These are phyloP conservation scores for Dreissena rostriformis DNA, from an alignment of 1,140 invertebrate species.

Conservation along the genomic window DNA sequence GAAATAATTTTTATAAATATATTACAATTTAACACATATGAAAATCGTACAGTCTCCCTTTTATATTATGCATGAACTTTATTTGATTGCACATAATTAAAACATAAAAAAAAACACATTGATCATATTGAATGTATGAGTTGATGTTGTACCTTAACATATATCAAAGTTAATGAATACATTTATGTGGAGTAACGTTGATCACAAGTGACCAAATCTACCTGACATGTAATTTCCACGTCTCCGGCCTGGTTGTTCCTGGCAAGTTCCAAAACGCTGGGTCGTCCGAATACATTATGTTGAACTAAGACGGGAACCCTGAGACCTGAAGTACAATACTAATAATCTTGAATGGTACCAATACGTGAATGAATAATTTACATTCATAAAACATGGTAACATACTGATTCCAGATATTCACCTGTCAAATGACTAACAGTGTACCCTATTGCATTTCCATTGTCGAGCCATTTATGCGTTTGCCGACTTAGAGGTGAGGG, in stretches of 20 bases:
- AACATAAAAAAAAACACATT: too few relatives aligned
- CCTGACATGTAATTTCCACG: neutral
- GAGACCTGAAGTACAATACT: neutral
- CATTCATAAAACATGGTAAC: neutral
- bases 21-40: too few relatives aligned
- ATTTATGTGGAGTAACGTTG: too few relatives aligned
- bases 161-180: too few relatives aligned
- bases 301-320: neutral
- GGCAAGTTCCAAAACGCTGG: neutral
- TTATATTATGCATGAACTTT: too few relatives aligned
- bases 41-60: too few relatives aligned
- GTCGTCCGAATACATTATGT: neutral
- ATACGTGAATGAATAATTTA: neutral
- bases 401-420: neutral
- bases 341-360: neutral
- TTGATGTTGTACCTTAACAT: too few relatives aligned
- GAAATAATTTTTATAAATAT: too few relatives aligned
- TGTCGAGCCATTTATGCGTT: constrained; percentile 13
- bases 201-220: too few relatives aligned
- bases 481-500: constrained; percentile 15
- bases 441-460: constrained; percentile 20
- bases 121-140: too few relatives aligned
- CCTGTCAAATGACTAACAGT: constrained; percentile 26
- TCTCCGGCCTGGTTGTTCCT: neutral
- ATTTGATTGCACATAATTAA: too few relatives aligned